Evolutionary conservation across 2,888 invertebrate genomes (phyloP), one percentile per base, ranked within the genome.

Genomic region (Eupelmus urozonus): DNA sequence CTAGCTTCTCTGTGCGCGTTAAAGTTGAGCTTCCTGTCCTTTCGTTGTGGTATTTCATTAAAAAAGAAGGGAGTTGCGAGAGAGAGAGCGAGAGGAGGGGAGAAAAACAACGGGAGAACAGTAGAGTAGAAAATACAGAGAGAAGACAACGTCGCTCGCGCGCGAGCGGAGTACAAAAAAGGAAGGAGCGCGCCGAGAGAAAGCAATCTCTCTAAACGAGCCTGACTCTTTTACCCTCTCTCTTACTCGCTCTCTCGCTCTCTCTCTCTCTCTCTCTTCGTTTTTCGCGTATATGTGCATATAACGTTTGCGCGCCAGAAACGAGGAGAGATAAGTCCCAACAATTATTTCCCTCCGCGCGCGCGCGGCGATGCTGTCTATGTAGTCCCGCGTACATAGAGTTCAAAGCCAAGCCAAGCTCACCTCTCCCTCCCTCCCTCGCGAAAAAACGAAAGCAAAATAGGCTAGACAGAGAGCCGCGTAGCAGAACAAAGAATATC

Each of bases 331-430:
- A 71, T 60, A 72, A 72, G 62, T 53, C 53, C 49, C 62, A 72
- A 72, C 71, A 62, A 62, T 72, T 62, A 72, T 72, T 72, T 51
- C 53, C 59, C n/a, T n/a, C 59, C 18, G 9, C 13, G 62, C 40
- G 7, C 4, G 25, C 23, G 34, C 3, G 34, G n/a, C n/a, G n/a
- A n/a, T n/a, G n/a, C n/a, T n/a, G n/a, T n/a, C n/a, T n/a, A n/a
- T n/a, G n/a, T n/a, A n/a, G n/a, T n/a, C n/a, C n/a, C n/a, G n/a
- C n/a, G n/a, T n/a, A n/a, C n/a, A n/a, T n/a, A n/a, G n/a, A n/a
- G n/a, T n/a, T n/a, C n/a, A n/a, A 45, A 63, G 45, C 25, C 63
- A 63, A 63, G 60, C 60, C 23, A 13, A 40, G 40, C 63, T 1
- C 40, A n/a, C n/a, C n/a, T n/a, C n/a, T n/a, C n/a, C n/a, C n/a